These are phyloP conservation scores for Platycheirus albimanus DNA, from an alignment of 2,888 invertebrate species.

Conservation along the genomic window DNA sequence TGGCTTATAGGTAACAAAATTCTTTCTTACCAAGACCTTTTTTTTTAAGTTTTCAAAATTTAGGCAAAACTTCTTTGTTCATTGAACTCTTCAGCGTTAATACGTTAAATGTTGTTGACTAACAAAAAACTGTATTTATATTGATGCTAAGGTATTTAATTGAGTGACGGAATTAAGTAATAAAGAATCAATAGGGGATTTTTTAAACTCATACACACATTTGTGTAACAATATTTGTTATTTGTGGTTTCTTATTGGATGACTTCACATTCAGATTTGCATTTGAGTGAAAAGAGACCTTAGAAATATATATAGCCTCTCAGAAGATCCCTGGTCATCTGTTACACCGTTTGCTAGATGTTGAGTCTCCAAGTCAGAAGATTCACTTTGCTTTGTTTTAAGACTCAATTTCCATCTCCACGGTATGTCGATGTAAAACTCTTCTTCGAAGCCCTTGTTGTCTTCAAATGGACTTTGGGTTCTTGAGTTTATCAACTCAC, in stretches of 20 bases:
- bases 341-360: not conserved
- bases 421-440: conserved; percentile 38
- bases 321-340: conserved; percentile 3
- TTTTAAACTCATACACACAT: too few relatives aligned
- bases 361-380: not conserved
- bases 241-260: conserved; percentile 73
- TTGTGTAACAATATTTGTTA: too few relatives aligned
- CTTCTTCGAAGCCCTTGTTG: conserved; percentile 32
- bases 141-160: too few relatives aligned
- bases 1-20: too few relatives aligned
- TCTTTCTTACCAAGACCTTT: too few relatives aligned
- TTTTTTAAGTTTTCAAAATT: too few relatives aligned
- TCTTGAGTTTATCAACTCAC: not conserved
- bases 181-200: too few relatives aligned
- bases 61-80: too few relatives aligned
- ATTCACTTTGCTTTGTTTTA: conserved; percentile 44
- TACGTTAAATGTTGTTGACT: too few relatives aligned
- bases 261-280: conserved; percentile 76
- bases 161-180: too few relatives aligned
- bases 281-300: conserved; percentile 75
- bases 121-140: too few relatives aligned
- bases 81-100: too few relatives aligned
- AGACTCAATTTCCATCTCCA: conserved; percentile 52
- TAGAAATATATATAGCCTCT: conserved; percentile 44
- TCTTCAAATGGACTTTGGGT: not conserved